phyloP scores from a whole-genome alignment of 2,888 invertebrate species.

The Papilio demoleus region DNA sequence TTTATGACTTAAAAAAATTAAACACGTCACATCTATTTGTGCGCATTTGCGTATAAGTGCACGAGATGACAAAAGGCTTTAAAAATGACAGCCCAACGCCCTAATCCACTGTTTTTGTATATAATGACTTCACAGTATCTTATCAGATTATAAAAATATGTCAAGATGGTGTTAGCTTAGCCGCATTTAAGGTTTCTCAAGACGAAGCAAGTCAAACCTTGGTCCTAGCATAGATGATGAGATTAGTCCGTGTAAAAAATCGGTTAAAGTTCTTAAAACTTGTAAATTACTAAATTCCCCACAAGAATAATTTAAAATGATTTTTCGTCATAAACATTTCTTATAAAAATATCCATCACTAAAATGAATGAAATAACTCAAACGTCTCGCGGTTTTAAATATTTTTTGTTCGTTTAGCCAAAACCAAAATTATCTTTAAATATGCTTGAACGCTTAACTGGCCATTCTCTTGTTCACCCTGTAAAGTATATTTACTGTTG shows the following conservation, averaged over 20 bases:
- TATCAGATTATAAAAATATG: conserved; percentile 21
- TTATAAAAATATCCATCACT: conserved; percentile 66
- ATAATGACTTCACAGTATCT: conserved; percentile 16
- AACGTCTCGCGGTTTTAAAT: conserved; percentile 50
- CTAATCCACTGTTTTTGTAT: conserved; percentile 11
- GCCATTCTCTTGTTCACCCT: conserved; percentile 45
- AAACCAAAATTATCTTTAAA: conserved; percentile 54
- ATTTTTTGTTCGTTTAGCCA: conserved; percentile 53
- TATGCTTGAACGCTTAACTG: conserved; percentile 49
- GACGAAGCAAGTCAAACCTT: background rate
- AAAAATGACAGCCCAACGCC: conserved; percentile 12
- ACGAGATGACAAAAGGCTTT: conserved; percentile 1
- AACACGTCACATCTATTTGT: background rate
- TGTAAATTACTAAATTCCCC: conserved; percentile 55
- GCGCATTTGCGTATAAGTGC: background rate
- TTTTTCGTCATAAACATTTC: conserved; percentile 64
- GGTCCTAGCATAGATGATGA: background rate
- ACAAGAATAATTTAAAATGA: conserved; percentile 72
- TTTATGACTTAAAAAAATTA: background rate
- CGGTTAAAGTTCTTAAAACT: conserved; percentile 38
- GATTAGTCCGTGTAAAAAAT: background rate
- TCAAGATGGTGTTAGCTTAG: conserved; percentile 19
- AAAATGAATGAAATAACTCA: conserved; percentile 71
- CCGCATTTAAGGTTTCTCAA: conserved; percentile 3
- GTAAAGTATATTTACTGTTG: conserved; percentile 40